phyloP scores from a whole-genome alignment of 2,113 vertebrate genomes.

The Isurus oxyrinchus region DNA sequence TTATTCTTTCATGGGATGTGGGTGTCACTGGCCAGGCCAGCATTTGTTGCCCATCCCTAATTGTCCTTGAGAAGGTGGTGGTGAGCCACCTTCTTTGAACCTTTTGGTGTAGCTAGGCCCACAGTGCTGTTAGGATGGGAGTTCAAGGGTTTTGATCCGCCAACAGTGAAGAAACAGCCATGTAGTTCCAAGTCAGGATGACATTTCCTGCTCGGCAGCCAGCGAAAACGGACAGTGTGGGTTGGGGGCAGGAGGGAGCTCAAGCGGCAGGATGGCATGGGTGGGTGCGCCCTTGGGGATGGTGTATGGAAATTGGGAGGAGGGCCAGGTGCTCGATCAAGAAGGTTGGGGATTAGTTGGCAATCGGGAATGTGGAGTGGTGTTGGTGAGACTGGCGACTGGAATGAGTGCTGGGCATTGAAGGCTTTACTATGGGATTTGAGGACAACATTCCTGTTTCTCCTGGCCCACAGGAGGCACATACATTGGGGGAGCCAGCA shows the following conservation, averaged over 20 bases:
- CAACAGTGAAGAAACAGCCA: too few species aligned
- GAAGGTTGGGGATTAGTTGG: too few species aligned
- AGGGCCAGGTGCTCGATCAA: not conserved
- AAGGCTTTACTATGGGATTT: too few species aligned
- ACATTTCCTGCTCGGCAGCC: too few species aligned
- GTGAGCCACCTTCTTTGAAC: not conserved
- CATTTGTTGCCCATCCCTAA: not conserved
- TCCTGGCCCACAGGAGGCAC: not conserved
- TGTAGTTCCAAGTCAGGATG: too few species aligned
- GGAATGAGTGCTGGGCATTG: not conserved
- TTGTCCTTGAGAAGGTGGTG: not conserved
- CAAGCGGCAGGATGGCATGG: not conserved
- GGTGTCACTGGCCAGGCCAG: not conserved
- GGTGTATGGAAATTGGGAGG: not conserved
- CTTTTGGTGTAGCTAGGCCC: not conserved
- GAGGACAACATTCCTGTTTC: too few species aligned
- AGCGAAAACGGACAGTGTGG: not conserved
- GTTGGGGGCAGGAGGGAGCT: not conserved
- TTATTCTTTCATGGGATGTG: not conserved
- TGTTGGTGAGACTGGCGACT: not conserved
- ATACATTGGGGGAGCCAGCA: not conserved
- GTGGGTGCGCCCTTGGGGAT: not conserved
- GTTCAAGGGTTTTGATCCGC: too few species aligned
- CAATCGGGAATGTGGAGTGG: too few species aligned
- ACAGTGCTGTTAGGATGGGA: not conserved